These are phyloP conservation scores for Orchesella cincta DNA, from an alignment of 1,140 invertebrate genomes.

Conservation along the genomic window DNA sequence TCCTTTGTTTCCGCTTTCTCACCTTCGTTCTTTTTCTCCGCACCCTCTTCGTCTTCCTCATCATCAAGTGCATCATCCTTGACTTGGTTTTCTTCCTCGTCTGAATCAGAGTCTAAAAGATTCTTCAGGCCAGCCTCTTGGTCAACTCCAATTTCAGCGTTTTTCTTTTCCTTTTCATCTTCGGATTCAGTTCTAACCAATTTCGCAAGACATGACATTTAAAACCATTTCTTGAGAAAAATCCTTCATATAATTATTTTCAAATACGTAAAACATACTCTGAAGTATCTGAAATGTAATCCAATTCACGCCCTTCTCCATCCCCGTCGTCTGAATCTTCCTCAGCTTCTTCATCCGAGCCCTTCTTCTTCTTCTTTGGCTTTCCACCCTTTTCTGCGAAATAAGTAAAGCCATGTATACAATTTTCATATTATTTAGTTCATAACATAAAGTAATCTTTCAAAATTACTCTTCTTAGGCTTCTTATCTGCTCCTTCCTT, in stretches of 20 bases:
- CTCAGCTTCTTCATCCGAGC: constrained; percentile 81
- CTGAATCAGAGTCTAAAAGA: constrained; percentile 62
- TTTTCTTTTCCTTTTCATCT: constrained; percentile 14
- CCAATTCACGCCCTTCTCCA: constrained; percentile 86
- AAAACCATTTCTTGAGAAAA: background rate
- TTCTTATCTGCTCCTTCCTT: constrained; percentile 65
- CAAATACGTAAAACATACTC: constrained; percentile 34
- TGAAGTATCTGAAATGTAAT: constrained; percentile 83
- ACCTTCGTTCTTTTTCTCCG: constrained; percentile 30
- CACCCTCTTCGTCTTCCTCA: background rate
- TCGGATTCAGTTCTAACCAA: constrained; percentile 21
- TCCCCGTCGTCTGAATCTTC: constrained; percentile 97
- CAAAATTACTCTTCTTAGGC: constrained; percentile 66
- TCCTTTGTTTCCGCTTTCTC: constrained; percentile 31
- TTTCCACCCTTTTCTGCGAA: constrained; percentile 45
- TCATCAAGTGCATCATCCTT: constrained; percentile 56
- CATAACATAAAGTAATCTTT: background rate
- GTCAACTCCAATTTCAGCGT: constrained; percentile 15
- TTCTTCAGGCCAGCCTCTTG: background rate
- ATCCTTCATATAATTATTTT: background rate
- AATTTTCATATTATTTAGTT: constrained; percentile 35
- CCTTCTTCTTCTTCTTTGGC: constrained; percentile 71
- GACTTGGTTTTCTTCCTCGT: constrained; percentile 72
- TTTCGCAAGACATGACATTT: background rate
- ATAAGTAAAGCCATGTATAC: constrained; percentile 39